phyloP scores from a whole-genome alignment of 2,888 invertebrate genomes.

The Eudasyphora cyanicolor region DNA sequence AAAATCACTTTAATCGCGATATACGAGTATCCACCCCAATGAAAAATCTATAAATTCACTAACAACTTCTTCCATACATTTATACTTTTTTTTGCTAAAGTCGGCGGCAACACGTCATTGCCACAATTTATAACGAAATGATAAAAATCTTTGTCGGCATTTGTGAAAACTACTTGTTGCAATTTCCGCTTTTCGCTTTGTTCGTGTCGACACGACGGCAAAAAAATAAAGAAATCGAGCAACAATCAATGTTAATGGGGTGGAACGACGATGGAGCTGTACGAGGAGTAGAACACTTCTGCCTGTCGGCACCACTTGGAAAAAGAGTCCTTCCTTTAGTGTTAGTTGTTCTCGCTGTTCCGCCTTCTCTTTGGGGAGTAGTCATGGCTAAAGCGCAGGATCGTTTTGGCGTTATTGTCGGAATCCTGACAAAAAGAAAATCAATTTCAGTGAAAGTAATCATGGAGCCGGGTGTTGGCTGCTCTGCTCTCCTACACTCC shows the following conservation, averaged over 20 bases:
- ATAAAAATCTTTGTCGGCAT: conserved; percentile 64
- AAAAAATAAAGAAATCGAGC: background rate
- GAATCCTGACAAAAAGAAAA: conserved; percentile 28
- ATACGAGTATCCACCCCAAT: too few relatives aligned
- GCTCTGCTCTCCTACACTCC: conserved; percentile 16
- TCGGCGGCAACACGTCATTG: conserved; percentile 20
- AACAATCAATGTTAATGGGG: background rate
- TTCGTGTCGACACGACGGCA: background rate
- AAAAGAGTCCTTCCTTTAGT: too few relatives aligned
- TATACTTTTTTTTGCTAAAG: background rate
- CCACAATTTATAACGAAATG: conserved; percentile 40
- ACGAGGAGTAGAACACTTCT: background rate
- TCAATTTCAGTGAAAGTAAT: conserved; percentile 40
- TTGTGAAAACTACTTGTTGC: conserved; percentile 68
- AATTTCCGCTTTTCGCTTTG: conserved; percentile 47
- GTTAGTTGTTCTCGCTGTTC: too few relatives aligned
- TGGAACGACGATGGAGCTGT: background rate
- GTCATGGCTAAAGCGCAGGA: conserved; percentile 47
- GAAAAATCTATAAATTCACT: background rate
- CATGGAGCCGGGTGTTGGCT: conserved; percentile 55
- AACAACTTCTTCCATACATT: background rate
- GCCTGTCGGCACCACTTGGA: background rate
- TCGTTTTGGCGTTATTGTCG: too few relatives aligned
- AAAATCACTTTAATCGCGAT: too few relatives aligned
- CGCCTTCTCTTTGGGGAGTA: background rate